A percentile compares a stretch with the other conserved stretches of the same genome.
These are phyloP conservation scores for Pyrgilauda ruficollis DNA, from an alignment of 2,113 vertebrate species.

Conservation along the genomic window DNA sequence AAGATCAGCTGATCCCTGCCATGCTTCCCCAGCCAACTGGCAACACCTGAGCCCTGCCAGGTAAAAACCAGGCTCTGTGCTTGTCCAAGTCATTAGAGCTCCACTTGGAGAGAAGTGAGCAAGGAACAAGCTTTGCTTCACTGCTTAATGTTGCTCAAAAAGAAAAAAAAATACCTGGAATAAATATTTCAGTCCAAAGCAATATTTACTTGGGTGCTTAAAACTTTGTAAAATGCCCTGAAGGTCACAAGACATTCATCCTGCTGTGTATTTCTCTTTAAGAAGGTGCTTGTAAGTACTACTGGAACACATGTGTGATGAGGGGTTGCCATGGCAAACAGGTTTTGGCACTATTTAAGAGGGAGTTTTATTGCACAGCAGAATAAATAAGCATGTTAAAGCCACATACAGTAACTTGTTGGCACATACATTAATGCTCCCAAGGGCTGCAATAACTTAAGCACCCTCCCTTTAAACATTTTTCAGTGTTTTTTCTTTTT, in stretches of 20 bases:
- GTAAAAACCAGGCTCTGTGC: conserved; percentile 21
- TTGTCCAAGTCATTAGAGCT: not conserved
- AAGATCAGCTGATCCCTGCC: conserved; percentile 23
- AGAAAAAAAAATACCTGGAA: not conserved
- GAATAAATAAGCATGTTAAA: conserved; percentile 68
- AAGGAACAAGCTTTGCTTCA: not conserved
- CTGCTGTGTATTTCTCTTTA: conserved; percentile 38
- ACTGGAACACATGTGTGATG: conserved; percentile 33
- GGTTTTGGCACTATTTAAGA: conserved; percentile 65
- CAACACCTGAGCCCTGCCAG: conserved; percentile 12
- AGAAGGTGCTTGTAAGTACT: conserved; percentile 56
- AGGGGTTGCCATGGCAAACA: conserved; percentile 61
- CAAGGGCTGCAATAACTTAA: conserved; percentile 66
- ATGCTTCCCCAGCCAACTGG: not conserved
- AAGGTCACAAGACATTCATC: conserved; percentile 26
- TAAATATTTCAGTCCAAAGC: conserved; percentile 16
- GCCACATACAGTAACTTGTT: conserved; percentile 68
- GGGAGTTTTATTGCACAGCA: conserved; percentile 60
- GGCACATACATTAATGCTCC: conserved; percentile 69
- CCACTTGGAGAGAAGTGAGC: not conserved
- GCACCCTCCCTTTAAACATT: conserved; percentile 59
- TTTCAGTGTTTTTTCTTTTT: conserved; percentile 53
- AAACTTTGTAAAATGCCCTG: conserved; percentile 38
- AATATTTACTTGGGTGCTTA: conserved; percentile 48
- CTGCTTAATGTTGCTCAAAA: not conserved